Conservation (phyloP, 2,797 vertebrate species). For the Silurus lanzhouensis region DNA sequence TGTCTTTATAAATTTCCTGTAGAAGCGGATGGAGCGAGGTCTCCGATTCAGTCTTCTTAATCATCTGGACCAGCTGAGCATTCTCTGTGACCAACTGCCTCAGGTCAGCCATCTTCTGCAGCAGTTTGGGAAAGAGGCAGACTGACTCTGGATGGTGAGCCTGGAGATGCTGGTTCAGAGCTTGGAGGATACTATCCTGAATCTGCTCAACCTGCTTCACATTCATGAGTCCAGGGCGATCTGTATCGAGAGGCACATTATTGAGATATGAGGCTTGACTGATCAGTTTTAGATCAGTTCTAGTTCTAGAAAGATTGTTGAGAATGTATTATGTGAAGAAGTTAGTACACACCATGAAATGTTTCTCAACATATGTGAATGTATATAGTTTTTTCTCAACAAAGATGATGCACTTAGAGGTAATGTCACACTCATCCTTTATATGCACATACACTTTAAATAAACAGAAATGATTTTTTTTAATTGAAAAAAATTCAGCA, state of each 20-base stretch:
- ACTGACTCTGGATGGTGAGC: slow-evolving; percentile 90
- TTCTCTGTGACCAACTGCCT: slow-evolving; percentile 97
- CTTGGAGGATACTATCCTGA: slow-evolving; percentile 93
- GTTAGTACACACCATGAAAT: not conserved
- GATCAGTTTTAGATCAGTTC: not conserved
- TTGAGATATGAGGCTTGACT: not conserved
- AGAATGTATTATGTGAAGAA: not conserved
- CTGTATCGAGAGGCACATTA: slow-evolving; percentile 65
- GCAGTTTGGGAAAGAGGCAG: slow-evolving; percentile 98
- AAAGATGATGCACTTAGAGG: not conserved
- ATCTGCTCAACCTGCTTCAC: slow-evolving; percentile 96
- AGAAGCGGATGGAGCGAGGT: slow-evolving; percentile 94
- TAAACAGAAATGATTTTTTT: not conserved
- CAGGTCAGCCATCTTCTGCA: slow-evolving; percentile 99
- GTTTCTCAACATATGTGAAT: not conserved
- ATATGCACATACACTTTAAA: not conserved
- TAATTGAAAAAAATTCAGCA: not conserved
- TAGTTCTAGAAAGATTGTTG: not conserved
- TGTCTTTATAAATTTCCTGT: slow-evolving; percentile 99
- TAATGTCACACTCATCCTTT: not conserved
- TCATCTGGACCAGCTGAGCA: slow-evolving; percentile 94
- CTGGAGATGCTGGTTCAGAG: slow-evolving; percentile 92
- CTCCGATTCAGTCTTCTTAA: slow-evolving; percentile 96
- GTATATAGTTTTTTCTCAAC: not conserved
- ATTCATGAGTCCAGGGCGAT: slow-evolving; percentile 95